Conservation (phyloP, 2,113 vertebrate genomes). For the Rostratula benghalensis region DNA sequence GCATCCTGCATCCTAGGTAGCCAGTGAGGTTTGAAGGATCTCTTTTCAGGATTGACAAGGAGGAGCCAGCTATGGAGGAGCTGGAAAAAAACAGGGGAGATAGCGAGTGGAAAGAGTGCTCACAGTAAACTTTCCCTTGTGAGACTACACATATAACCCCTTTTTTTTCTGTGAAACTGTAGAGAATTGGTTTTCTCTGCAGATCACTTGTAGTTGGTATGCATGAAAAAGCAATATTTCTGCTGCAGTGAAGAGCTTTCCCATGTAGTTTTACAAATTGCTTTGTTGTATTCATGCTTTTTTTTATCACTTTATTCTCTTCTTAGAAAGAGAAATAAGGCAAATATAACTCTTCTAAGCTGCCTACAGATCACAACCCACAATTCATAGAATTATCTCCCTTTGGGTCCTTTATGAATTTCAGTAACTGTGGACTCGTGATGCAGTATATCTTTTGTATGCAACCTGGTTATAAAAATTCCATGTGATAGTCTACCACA, state of each 20-base stretch:
- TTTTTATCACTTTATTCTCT: background rate
- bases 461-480: background rate
- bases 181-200: slow-evolving; percentile 37
- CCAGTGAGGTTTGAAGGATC: background rate
- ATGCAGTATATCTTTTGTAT: background rate
- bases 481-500: background rate
- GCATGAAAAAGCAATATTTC: slow-evolving; percentile 56
- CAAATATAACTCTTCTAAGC: background rate
- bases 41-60: background rate
- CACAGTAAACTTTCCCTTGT: background rate
- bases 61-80: background rate
- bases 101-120: background rate
- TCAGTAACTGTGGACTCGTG: background rate
- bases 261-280: background rate
- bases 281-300: background rate
- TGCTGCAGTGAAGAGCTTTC: slow-evolving; percentile 6
- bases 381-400: background rate
- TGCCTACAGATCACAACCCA: background rate
- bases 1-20: background rate
- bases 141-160: background rate
- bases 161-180: background rate
- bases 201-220: background rate
- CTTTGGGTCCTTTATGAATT: background rate
- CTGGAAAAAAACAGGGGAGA: background rate
- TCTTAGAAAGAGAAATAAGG: background rate